Base-by-base conservation (phyloP, 2,113 vertebrate species). In the Myotis yumanensis region DNA sequence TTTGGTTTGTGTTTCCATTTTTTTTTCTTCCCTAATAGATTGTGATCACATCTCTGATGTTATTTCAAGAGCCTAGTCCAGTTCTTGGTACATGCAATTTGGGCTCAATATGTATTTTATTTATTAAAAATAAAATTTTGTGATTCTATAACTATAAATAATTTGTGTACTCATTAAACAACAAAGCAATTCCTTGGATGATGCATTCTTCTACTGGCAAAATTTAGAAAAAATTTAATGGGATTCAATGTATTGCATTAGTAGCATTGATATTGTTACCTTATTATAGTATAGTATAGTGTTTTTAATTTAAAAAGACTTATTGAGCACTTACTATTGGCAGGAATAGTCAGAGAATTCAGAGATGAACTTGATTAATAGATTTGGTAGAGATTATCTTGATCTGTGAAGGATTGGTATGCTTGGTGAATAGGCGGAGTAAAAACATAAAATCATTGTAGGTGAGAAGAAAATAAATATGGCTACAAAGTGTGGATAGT, bases 81-180 rank as follows among this genome's bases (percentile, higher is more conserved):
- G 30, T 77, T 85, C 62, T 81, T 76, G 46, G 68, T 43, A 16
- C 35, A 20, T 69, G 40, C 25, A 32, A 25, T 52, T 46, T 22
- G 23, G 25, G 12, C 8, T 64, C 9, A 28, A 52, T 91, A 68
- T 52, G 68, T 87, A 73, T 81, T 89, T 94, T 77, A 23, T 25
- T 86, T 87, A 93, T 68, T 89, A 76, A 93, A 93, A 90, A 68
- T 62, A 82, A 81, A 75, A 68, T 81, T 86, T 71, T 85, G 15
- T 84, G 71, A 77, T 86, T 22, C 28, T 66, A 3, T 64, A 51
- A 28, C 14, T 87, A 7, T 57, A 76, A 92, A 46, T 46, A 10
- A 80, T 72, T 94, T 82, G n/a, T 95, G 28, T 57, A 54, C 43
- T 68, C 51, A 54, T 35, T 87, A 54, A 54, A 48, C 12, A 69